Percentiles rank a stretch among this genome's conserved stretches.
Evolutionary conservation across 2,797 vertebrate genomes (phyloP).

Genomic region (Spea hammondii): DNA sequence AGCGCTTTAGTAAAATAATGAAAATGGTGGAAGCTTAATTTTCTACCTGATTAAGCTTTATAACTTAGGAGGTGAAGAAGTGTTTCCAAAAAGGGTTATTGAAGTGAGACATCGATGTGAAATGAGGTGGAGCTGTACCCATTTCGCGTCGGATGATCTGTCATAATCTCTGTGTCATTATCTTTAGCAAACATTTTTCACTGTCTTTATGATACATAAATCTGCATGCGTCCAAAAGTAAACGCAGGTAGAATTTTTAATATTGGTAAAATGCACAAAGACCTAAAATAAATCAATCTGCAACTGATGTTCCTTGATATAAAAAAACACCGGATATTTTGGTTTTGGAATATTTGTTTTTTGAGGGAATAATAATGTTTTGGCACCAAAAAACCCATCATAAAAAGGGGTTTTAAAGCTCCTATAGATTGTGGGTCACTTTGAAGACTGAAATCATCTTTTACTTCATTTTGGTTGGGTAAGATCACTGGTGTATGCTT

Average conservation of each 20-base stretch:
- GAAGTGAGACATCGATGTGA: background rate
- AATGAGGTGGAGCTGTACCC: background rate
- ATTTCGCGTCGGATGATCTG: background rate
- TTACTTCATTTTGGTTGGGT: too few species aligned
- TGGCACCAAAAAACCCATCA: too few species aligned
- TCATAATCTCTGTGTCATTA: background rate
- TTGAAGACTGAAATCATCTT: too few species aligned
- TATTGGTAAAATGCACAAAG: background rate
- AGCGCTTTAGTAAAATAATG: background rate
- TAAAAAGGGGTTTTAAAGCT: too few species aligned
- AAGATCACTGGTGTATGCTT: too few species aligned
- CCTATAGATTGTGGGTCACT: too few species aligned
- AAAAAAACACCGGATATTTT: too few species aligned
- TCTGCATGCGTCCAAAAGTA: background rate
- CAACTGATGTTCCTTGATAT: too few species aligned
- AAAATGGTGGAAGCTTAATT: background rate
- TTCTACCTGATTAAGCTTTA: slow-evolving; percentile 4
- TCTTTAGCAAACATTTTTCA: background rate
- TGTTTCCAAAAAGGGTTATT: slow-evolving; percentile 5
- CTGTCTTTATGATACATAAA: background rate
- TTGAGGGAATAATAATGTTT: too few species aligned
- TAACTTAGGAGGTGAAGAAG: background rate
- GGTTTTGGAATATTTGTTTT: too few species aligned
- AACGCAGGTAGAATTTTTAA: background rate
- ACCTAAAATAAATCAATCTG: too few species aligned